A percentile compares a stretch with the other conserved stretches of the same genome.
phyloP scores from a whole-genome alignment of 1,140 invertebrate genomes.

The Drosophila bifasciata region DNA sequence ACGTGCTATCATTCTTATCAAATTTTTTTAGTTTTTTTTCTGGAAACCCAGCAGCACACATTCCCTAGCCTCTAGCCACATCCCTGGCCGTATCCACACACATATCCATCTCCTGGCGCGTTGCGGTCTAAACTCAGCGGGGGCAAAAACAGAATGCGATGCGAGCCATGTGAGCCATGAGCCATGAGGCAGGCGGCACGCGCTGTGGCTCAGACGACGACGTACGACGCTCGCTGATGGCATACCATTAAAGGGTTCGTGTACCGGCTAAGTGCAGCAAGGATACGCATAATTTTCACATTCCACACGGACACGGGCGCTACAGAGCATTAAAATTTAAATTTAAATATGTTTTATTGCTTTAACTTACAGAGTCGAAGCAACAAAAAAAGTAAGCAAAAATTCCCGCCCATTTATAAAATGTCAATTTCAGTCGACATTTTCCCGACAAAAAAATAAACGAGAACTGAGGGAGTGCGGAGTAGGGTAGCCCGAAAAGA shows the following conservation, averaged over 20 bases:
- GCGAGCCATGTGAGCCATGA: constrained; percentile 16
- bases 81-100: constrained; percentile 18
- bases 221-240: constrained; percentile 6
- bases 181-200: constrained; percentile 46
- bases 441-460: constrained; percentile 22
- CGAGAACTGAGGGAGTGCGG: constrained; percentile 5
- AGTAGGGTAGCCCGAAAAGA: constrained; percentile 45
- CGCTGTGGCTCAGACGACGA: constrained; percentile 47
- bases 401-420: constrained; percentile 74
- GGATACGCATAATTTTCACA: constrained; percentile 76
- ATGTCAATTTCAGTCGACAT: constrained; percentile 75
- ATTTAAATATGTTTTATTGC: constrained; percentile 77
- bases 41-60: constrained; percentile 30
- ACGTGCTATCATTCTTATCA: constrained; percentile 65
- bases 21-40: constrained; percentile 41
- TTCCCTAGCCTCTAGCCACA: constrained; percentile 19
- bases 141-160: constrained; percentile 27
- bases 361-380: constrained; percentile 58
- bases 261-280: constrained; percentile 55
- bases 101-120: constrained; percentile 65
- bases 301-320: constrained; percentile 37
- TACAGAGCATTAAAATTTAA: constrained; percentile 48
- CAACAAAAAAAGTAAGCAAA: constrained; percentile 20
- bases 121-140: constrained; percentile 73
- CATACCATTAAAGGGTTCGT: constrained; percentile 61